Evolutionary conservation across 1,140 invertebrate species (phyloP), one percentile per base, ranked within the genome.

Genomic region (Halotydeus destructor): DNA sequence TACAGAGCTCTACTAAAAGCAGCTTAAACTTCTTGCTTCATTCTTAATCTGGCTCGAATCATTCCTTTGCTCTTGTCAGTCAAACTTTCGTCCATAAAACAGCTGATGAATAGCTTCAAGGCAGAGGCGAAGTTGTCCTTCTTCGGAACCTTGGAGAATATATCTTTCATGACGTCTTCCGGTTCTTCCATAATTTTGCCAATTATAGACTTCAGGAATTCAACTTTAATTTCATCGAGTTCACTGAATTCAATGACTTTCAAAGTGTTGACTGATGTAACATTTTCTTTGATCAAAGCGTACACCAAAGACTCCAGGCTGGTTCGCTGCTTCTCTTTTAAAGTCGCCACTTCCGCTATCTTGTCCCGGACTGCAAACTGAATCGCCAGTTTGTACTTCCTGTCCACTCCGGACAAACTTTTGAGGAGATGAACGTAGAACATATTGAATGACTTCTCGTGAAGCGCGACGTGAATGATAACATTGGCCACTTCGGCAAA

Each of bases 371-470:
- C 35, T 4, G 43, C 24, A 38, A 47, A 49, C 16, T 42, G 12
- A 14, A 45, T 16, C 9, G 45, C 45, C 25, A 47, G 2, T 32
- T 48, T 48, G 31, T 43, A 49, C 22, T 49, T 49, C 2, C 47
- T 24, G 33, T 49, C 44, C 25, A 21, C 23, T 12, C n/a, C 37
- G 36, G 22, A 27, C 8, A 49, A 24, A 34, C 43, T 30, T 25
- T 48, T 45, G 2, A 49, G 30, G 0, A 49, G 22, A 38, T 46
- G 23, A 23, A 31, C 32, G 14, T 49, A 49, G 23, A 49, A 49
- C 19, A 27, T 44, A 41, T 49, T 49, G 28, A 31, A 49, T 19
- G 26, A 11, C 24, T 48, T 49, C 30, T 49, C 44, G 19, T 49
- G 24, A 2, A 43, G n/a, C 14, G 45, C 38, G 2, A 49, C 35